A percentile compares a stretch with the other conserved stretches of the same genome.
These are phyloP conservation scores for human DNA, from an alignment of 2,113 vertebrate genomes.

Conservation along the genomic window GRCh38 chr4:8267001-8267500, in stretches of 20 bases:
- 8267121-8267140: not conserved
- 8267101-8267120: rapidly evolving
- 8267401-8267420: rapidly evolving
- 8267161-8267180: not conserved
- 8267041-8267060: not conserved
- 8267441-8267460: not conserved
- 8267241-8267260: rapidly evolving
- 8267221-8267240: too few relatives aligned
- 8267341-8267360: not conserved
- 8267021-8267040: too few relatives aligned
- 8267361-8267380: not conserved
- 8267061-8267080: rapidly evolving
- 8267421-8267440: not conserved
- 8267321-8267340: not conserved
- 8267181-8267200: rapidly evolving
- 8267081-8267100: rapidly evolving
- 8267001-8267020: not conserved
- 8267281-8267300: not conserved
- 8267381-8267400: not conserved
- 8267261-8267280: rapidly evolving
- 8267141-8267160: not conserved
- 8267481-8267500: not conserved
- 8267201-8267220: too few relatives aligned
- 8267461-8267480: not conserved
- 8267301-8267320: not conserved